Base-by-base conservation (phyloP, 2,888 invertebrate genomes). In the Caenorhabditis sinica region DNA sequence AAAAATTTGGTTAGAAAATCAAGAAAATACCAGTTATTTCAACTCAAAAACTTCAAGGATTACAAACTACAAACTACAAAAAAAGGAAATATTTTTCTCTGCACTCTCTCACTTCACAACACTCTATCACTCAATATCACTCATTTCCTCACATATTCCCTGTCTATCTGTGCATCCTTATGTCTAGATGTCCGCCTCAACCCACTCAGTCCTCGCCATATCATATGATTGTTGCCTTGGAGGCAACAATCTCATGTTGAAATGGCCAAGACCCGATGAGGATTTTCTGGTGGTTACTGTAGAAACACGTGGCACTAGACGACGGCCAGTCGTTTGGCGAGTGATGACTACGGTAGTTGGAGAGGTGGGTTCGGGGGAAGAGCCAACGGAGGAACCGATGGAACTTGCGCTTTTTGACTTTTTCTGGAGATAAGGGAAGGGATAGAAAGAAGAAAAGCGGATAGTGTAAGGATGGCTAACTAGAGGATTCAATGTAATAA, bases 391-490 rank as follows among this genome's bases (percentile, higher is more conserved):
- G 0, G 51, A 43, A 15, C 84, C 85, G 23, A 88, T 75, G 11
- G 88, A 87, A 33, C 82, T 86, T 25, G 86, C 86, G 69, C 87
- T 87, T 83, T 88, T 88, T 8, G 88, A 88, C 72, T 87, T 82
- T 51, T 58, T 82, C 86, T 86, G 36, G 23, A n/a, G 20, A 23
- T n/a, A 20, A 20, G 20, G 20, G 51, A 40, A 11, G 20, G 20
- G 20, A 51, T 1, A 20, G 51, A 20, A 45, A 13, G 20, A 23
- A 11, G 23, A 20, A 51, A 51, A 51, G 51, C 5, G 28, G 23
- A 1, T 28, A 53, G 20, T n/a, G n/a, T n/a, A n/a, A n/a, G n/a
- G n/a, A n/a, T n/a, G n/a, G n/a, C n/a, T n/a, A n/a, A n/a, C n/a
- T n/a, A n/a, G n/a, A n/a, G n/a, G n/a, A n/a, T n/a, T n/a, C n/a